Evolutionary conservation across 2,888 invertebrate species (phyloP).

Genomic region (Oeneis ivallda): DNA sequence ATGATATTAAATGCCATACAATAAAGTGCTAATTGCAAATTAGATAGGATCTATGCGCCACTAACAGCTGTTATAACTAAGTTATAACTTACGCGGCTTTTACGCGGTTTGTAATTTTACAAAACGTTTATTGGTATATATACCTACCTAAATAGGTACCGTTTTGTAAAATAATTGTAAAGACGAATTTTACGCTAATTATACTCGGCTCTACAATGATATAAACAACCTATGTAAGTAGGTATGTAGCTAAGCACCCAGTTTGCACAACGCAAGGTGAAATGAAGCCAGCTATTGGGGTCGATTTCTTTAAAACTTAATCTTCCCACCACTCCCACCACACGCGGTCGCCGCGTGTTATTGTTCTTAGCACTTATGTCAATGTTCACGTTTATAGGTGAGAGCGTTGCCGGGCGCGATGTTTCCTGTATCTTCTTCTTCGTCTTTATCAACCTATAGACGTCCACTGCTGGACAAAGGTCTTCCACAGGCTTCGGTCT

Average conservation of each 20-base stretch:
- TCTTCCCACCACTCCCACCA: conserved; percentile 51
- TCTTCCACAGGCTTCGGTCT: too few relatives aligned
- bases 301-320: conserved; percentile 54
- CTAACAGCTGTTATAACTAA: too few relatives aligned
- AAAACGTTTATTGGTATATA: too few relatives aligned
- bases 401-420: not conserved
- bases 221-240: too few relatives aligned
- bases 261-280: conserved; percentile 45
- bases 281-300: conserved; percentile 38
- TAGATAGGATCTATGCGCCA: not conserved
- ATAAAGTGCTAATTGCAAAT: not conserved
- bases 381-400: not conserved
- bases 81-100: too few relatives aligned
- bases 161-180: conserved; percentile 2
- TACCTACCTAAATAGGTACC: not conserved
- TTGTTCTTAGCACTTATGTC: conserved; percentile 39
- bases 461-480: too few relatives aligned
- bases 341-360: conserved; percentile 34
- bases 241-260: conserved; percentile 32
- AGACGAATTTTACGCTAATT: not conserved
- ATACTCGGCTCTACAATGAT: not conserved
- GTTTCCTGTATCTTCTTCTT: too few relatives aligned
- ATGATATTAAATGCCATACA: too few relatives aligned
- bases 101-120: too few relatives aligned
- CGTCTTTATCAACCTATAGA: too few relatives aligned